Base-by-base conservation (phyloP, 2,888 invertebrate genomes). In the Idaea straminata region DNA sequence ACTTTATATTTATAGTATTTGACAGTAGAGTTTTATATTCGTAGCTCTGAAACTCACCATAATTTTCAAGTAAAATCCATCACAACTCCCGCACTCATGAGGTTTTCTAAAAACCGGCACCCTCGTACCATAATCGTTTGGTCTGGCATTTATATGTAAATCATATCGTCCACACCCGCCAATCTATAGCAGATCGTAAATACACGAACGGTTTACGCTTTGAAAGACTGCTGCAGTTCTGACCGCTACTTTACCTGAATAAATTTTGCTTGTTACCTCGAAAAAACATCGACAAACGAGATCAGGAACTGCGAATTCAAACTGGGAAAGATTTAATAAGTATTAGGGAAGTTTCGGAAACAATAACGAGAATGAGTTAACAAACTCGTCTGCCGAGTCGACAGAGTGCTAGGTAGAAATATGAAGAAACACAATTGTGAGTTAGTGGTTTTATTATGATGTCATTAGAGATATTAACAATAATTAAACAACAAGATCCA, bases 281-380 rank as follows among this genome's bases (percentile, higher is more conserved):
- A 57, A 63, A 69, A 65, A 65, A 66, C 70, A 66, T 66, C 63
- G 65, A 61, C 61, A 67, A 61, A 68, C 67, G 63, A 64, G 35
- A 62, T 59, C 38, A 13, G 61, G 61, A 64, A 68, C 61, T 38
- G 61, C n/a, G 62, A 62, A 66, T 63, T 66, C 67, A 61, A 58
- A 58, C 61, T 66, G 35, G 15, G 59, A 10, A 61, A 66, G 66
- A 69, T 72, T 71, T 69, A 61, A 66, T 69, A 75, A 73, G 72
- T 67, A 66, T 69, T 69, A 69, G 61, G 68, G 38, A 70, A 76
- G 70, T 72, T 74, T 35, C n/a, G 5, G 61, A 13, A 57, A 72
- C 66, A 67, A 68, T 66, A 73, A 72, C 67, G 65, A 63, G 61
- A 59, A 16, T 67, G 15, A 36, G 65, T 13, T 38, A 4, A 47